These are phyloP conservation scores for Drosophila fungiperda DNA, from an alignment of 2,888 invertebrate genomes.

Conservation along the genomic window DNA sequence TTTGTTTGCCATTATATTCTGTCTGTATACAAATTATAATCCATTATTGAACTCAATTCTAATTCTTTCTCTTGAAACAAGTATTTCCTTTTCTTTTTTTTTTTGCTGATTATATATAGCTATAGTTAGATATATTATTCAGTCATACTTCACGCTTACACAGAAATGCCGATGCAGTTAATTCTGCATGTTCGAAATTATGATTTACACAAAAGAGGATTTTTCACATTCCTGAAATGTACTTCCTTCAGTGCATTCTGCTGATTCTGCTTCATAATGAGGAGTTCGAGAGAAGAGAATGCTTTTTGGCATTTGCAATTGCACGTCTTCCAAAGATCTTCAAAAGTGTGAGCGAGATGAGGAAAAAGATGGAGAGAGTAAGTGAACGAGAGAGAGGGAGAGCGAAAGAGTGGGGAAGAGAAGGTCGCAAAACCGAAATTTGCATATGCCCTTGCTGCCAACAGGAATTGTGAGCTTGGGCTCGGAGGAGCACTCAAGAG, in stretches of 20 bases:
- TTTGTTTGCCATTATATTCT: too few relatives aligned
- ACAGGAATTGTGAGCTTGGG: constrained; percentile 50
- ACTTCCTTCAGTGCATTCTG: neutral
- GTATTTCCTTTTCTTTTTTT: neutral
- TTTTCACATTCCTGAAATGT: constrained; percentile 6
- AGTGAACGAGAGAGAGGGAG: neutral
- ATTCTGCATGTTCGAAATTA: constrained; percentile 6
- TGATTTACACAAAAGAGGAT: constrained; percentile 1
- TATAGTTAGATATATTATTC: neutral
- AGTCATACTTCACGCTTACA: neutral
- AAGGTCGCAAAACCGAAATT: constrained; percentile 53
- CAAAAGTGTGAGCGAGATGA: neutral
- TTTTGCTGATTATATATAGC: neutral
- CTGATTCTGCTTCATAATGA: neutral
- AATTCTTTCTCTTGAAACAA: neutral
- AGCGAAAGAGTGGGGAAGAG: constrained; percentile 26
- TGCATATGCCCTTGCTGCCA: constrained; percentile 66
- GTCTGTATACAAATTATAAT: neutral
- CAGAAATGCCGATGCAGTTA: neutral
- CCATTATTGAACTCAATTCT: neutral
- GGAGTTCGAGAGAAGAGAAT: neutral
- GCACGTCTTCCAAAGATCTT: constrained; percentile 13
- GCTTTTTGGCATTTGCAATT: neutral
- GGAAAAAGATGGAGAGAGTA: neutral
- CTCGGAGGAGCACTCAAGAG: constrained; percentile 11